These are phyloP conservation scores for Anas platyrhynchos DNA, from an alignment of 2,113 vertebrate genomes.

Conservation along the genomic window DNA sequence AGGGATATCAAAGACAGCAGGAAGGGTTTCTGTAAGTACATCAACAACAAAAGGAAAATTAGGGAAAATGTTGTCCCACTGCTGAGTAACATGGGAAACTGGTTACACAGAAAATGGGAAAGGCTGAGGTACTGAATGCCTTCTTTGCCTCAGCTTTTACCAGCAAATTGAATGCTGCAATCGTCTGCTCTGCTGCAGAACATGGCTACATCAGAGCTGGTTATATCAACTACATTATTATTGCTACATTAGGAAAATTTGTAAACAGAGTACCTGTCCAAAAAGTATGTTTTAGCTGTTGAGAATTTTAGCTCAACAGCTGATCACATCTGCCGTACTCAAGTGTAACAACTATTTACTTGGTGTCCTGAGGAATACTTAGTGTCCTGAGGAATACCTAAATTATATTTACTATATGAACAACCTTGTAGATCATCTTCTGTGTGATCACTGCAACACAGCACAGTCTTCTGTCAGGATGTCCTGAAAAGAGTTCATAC, in stretches of 20 bases:
- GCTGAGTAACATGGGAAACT: too few relatives aligned
- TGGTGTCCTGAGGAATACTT: neutral
- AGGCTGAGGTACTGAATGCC: too few relatives aligned
- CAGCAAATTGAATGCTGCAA: too few relatives aligned
- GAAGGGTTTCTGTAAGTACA: too few relatives aligned
- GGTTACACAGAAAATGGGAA: too few relatives aligned
- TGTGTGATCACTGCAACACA: neutral
- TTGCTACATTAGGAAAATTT: neutral
- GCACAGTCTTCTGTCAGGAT: neutral
- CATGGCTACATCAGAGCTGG: too few relatives aligned
- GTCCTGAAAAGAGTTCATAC: neutral
- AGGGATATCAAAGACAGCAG: too few relatives aligned
- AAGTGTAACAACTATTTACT: neutral
- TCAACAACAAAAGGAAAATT: too few relatives aligned
- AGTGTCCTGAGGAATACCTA: neutral
- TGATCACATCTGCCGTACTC: neutral
- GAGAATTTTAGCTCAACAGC: neutral
- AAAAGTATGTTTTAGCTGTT: neutral
- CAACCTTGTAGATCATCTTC: neutral
- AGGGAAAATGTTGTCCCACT: too few relatives aligned
- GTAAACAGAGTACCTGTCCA: neutral
- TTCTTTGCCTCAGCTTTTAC: too few relatives aligned
- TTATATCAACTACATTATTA: neutral
- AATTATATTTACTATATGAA: neutral
- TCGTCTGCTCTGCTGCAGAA: too few relatives aligned